Conservation (phyloP, 35 echinoderm and acorn worm species). For the Heliocidaris erythrogramma region DNA sequence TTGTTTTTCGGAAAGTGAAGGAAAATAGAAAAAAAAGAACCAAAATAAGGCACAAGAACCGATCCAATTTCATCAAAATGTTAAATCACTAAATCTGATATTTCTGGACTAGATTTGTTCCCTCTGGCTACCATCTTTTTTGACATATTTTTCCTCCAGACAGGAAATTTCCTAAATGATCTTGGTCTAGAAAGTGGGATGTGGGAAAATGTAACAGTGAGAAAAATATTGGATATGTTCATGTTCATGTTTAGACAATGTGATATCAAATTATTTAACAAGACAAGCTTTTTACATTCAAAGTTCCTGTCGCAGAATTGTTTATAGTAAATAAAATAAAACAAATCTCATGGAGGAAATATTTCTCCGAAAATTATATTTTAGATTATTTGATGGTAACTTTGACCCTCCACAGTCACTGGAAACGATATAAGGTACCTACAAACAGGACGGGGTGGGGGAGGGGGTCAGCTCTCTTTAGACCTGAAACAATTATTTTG, state of each 20-base stretch:
- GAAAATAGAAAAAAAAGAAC: neutral
- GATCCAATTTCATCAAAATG: neutral
- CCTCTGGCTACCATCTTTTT: neutral
- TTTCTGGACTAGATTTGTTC: neutral
- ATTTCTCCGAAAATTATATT: no score
- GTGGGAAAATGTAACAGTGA: neutral
- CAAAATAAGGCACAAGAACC: neutral
- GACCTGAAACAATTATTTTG: neutral
- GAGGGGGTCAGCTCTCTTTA: neutral
- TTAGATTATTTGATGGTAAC: no score
- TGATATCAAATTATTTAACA: no score
- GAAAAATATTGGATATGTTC: neutral
- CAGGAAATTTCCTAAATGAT: neutral
- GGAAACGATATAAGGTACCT: neutral
- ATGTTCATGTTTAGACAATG: no score
- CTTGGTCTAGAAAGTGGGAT: neutral
- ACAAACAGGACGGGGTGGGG: neutral
- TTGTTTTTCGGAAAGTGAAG: neutral
- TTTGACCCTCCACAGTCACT: no score
- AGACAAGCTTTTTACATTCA: no score
- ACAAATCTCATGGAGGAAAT: no score
- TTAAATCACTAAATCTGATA: conserved; percentile 13
- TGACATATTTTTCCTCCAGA: neutral
- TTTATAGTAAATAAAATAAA: no score
- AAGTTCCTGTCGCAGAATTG: no score